A percentile compares a stretch with the other conserved stretches of the same genome.
Conservation (phyloP, 2,113 vertebrate species). For the Chiloscyllium plagiosum region DNA sequence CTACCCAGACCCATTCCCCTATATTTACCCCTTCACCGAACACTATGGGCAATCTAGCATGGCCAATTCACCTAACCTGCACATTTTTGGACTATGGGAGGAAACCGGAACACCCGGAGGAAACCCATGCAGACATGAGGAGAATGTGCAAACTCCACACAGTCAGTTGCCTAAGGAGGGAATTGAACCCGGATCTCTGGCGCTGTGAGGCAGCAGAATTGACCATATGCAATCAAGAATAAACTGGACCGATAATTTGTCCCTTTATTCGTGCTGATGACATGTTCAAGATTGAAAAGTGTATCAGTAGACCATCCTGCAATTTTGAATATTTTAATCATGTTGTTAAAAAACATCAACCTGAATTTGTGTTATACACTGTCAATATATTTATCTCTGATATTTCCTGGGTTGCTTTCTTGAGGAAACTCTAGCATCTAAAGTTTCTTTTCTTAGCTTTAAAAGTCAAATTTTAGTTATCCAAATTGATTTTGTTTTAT, state of each 20-base stretch:
- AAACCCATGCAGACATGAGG: too few species aligned
- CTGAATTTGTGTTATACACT: background rate
- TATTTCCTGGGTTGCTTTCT: too few species aligned
- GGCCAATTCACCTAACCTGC: too few species aligned
- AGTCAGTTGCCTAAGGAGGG: too few species aligned
- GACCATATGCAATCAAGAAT: background rate
- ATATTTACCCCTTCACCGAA: too few species aligned
- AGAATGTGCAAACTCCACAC: too few species aligned
- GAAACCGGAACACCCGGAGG: too few species aligned
- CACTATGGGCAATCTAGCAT: too few species aligned
- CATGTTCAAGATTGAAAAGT: background rate
- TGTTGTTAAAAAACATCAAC: background rate
- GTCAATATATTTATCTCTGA: background rate
- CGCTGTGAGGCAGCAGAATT: background rate
- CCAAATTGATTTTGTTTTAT: constrained; percentile 8
- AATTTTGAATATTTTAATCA: background rate
- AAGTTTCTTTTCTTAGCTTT: background rate
- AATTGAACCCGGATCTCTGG: too few species aligned
- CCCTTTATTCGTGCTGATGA: background rate
- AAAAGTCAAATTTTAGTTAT: constrained; percentile 7
- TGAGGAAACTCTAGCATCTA: background rate
- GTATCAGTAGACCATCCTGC: background rate
- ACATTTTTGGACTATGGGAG: too few species aligned
- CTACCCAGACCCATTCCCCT: too few species aligned
- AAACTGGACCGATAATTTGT: background rate